Evolutionary conservation across 2,888 invertebrate genomes (phyloP), one percentile per base, ranked within the genome.

Genomic region (Dermolepida albohirtum): DNA sequence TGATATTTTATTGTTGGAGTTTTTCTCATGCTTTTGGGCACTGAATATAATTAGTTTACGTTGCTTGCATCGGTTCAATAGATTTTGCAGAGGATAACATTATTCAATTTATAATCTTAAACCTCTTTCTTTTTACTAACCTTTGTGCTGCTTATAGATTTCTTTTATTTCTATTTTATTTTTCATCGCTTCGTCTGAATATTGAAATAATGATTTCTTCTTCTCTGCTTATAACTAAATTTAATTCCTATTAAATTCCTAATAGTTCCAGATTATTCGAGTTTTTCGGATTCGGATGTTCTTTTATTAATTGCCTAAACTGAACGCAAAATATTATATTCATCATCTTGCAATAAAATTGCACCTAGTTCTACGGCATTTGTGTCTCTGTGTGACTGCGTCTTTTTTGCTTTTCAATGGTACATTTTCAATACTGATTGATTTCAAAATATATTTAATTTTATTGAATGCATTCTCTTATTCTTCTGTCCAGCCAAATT

Each of bases 321-420:
- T 17, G 17, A n/a, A n/a, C n/a, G 47, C n/a, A 47, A 8, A 16
- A 14, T n/a, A 6, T 47, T 47, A 6, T 29, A 4, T 2, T 47
- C 47, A n/a, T 47, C 47, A 10, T 7, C 47, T 2, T 47, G 47
- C n/a, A 47, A 47, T 47, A 47, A 17, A 8, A 47, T 47, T 1
- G 47, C 47, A 10, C 47, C 47, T 8, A 47, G n/a, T 52, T 27
- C 27, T 0, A n/a, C 29, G 1, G 27, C 5, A 22, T n/a, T 6
- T 1, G 52, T 27, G 14, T 52, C 52, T 52, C 6, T 52, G 10
- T 17, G 52, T 10, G 22, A 52, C 34, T 52, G n/a, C 4, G 52
- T 52, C 10, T 27, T 5, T 8, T 27, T 11, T 1, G 52, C 14
- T 27, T 52, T 52, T 27, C 22, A 10, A 27, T 2, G 5, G 27